These are phyloP conservation scores for Xylophagus ater DNA, from an alignment of 2,888 invertebrate genomes.

Conservation along the genomic window DNA sequence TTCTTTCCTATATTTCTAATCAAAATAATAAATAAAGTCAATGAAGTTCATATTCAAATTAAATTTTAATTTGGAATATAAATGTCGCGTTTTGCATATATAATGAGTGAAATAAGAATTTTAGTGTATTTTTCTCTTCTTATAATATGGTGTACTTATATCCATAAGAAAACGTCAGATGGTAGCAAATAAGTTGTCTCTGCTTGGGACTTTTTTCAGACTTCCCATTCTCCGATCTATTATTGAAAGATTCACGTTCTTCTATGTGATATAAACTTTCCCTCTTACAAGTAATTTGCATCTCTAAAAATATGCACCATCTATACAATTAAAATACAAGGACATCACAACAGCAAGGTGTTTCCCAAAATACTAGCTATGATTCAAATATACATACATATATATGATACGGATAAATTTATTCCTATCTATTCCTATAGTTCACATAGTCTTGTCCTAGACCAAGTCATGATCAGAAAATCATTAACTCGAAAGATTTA, in stretches of 20 bases:
- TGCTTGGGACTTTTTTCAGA: conserved; percentile 3
- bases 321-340: conserved; percentile 15
- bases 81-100: conserved; percentile 14
- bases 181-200: conserved; percentile 13
- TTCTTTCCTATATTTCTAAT: too few species aligned
- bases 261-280: too few species aligned
- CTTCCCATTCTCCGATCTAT: background rate
- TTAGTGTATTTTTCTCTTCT: too few species aligned
- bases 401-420: too few species aligned
- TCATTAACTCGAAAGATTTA: conserved; percentile 17
- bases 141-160: too few species aligned
- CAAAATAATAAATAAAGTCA: too few species aligned
- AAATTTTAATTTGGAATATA: conserved; percentile 12
- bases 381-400: too few species aligned
- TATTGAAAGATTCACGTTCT: too few species aligned
- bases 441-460: too few species aligned
- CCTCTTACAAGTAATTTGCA: conserved; percentile 10
- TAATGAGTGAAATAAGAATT: conserved; percentile 11
- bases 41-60: conserved; percentile 7
- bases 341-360: conserved; percentile 11
- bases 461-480: conserved; percentile 16
- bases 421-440: too few species aligned
- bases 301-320: conserved; percentile 15
- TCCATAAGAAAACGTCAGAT: conserved; percentile 14
- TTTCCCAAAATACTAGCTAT: too few species aligned